Evolutionary conservation across 2,888 invertebrate genomes (phyloP), one percentile per base, ranked within the genome.

Genomic region (Cataglyphis rosenhaueri): DNA sequence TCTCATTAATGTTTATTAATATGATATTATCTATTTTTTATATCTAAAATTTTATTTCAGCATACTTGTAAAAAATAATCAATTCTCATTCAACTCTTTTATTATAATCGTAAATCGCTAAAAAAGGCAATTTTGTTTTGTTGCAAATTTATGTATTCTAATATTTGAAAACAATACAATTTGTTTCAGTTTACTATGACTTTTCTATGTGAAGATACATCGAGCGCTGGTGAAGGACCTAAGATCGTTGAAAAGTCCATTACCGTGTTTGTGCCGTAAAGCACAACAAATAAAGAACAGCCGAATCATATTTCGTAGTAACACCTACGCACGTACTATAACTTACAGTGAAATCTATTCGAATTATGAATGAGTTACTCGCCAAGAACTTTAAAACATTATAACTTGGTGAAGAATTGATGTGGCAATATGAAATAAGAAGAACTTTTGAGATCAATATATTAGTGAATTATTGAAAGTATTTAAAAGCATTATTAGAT

Each of bases 271-370:
- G 18, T 8, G 12, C 15, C n/a, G 15, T 41, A 12, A 15, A 57
- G n/a, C 55, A 55, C 38, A 76, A 66, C 66, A 76, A 68, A 76
- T 76, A 76, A 76, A 76, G n/a, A 76, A 76, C 66, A 66, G 38
- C 35, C 55, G 55, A 76, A 55, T 68, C 66, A 66, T 52, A 38
- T 9, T 12, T 18, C 68, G 66, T 68, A 68, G 55, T 66, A 76
- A 76, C 55, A 29, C 68, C 55, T 66, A 41, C 76, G 41, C 29
- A 29, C 12, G n/a, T 55, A 25, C 29, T 66, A 55, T 75, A 66
- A 75, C 38, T 35, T 25, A 35, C 18, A 12, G n/a, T 21, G 10
- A 52, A n/a, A 18, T 12, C 32, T 10, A 21, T 48, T 64, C 38
- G 15, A 68, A 68, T 76, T 76, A 76, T 57, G 68, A 68, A 76